Evolutionary conservation across 2,888 invertebrate genomes (phyloP).

Genomic region (Toxonevra muliebris): DNA sequence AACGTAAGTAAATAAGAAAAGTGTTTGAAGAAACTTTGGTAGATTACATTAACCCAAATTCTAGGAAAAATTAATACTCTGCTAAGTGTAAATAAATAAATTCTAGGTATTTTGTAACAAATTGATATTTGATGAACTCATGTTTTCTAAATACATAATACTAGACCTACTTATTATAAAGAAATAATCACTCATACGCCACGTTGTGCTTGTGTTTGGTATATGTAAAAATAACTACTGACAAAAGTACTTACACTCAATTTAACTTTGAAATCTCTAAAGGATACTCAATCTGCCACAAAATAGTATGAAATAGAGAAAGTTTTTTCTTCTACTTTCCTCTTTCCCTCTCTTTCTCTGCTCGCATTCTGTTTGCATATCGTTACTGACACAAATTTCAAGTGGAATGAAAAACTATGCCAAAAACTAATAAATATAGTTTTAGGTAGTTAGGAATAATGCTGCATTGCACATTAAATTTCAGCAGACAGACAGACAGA

Average conservation of each 20-base stretch:
- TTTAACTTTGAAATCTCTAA: conserved; percentile 19
- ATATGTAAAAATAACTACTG: conserved; percentile 7
- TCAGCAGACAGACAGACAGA: not conserved
- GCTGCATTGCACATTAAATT: not conserved
- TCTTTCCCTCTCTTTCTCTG: conserved; percentile 19
- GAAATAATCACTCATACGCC: conserved; percentile 22
- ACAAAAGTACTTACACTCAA: conserved; percentile 21
- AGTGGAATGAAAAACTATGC: conserved; percentile 14
- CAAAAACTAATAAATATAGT: conserved; percentile 17
- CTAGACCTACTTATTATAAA: conserved; percentile 40
- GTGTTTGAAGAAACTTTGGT: too few species aligned
- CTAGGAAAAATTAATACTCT: too few species aligned
- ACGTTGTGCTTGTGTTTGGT: not conserved
- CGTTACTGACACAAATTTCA: conserved; percentile 30
- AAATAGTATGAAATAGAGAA: not conserved
- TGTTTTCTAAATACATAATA: too few species aligned
- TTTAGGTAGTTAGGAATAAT: not conserved
- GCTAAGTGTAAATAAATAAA: too few species aligned
- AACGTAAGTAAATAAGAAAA: too few species aligned
- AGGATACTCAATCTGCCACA: not conserved
- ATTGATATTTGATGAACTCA: too few species aligned
- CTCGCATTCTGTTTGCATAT: conserved; percentile 30
- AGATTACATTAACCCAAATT: too few species aligned
- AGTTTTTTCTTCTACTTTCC: not conserved
- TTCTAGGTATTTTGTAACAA: too few species aligned